Conservation (phyloP, 2,797 vertebrate species). For the Clamator glandarius region DNA sequence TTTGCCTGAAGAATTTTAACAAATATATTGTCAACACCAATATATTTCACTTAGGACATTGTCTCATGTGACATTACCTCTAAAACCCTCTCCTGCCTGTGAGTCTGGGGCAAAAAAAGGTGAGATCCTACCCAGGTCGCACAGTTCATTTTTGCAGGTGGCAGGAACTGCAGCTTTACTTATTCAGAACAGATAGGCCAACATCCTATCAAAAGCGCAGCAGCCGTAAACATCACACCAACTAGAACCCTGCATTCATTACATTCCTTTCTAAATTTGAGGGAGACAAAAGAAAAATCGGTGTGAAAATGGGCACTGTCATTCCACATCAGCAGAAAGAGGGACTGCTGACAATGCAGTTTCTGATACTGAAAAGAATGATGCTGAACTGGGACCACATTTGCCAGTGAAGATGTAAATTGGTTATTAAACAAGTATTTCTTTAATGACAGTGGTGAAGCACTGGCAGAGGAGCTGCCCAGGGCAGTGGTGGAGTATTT, state of each 20-base stretch:
- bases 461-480: too few relatives aligned
- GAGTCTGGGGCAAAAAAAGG: rapidly evolving
- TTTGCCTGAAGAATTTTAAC: not conserved
- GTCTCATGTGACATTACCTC: too few relatives aligned
- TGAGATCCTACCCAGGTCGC: not conserved
- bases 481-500: too few relatives aligned
- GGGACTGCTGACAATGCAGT: too few relatives aligned
- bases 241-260: not conserved
- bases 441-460: too few relatives aligned
- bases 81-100: not conserved
- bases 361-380: not conserved
- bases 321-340: not conserved
- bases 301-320: not conserved
- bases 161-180: not conserved
- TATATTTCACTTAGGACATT: not conserved
- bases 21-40: not conserved
- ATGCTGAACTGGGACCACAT: not conserved
- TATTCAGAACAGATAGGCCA: not conserved
- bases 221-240: rapidly evolving
- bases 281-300: not conserved
- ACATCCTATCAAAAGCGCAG: not conserved
- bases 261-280: not conserved
- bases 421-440: too few relatives aligned
- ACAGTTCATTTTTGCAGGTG: not conserved
- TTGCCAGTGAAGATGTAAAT: too few relatives aligned